Percentiles rank a stretch among this genome's conserved stretches.
phyloP scores from a whole-genome alignment of 2,888 invertebrate species.

The Mythimna impura region DNA sequence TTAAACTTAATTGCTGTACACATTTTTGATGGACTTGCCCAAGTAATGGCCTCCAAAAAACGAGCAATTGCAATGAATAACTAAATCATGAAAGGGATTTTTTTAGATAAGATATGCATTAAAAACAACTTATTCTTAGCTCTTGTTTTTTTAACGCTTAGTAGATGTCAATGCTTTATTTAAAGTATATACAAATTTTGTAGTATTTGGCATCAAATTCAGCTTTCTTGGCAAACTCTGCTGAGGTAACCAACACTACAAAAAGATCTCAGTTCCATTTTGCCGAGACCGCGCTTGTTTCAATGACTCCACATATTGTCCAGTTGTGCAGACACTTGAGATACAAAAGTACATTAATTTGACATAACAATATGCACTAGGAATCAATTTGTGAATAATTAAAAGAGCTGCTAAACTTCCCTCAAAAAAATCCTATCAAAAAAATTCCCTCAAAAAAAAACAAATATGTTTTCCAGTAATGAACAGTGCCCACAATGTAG shows the following conservation, averaged over 20 bases:
- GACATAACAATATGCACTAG: too few species aligned
- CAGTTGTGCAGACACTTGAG: too few species aligned
- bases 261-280: too few species aligned
- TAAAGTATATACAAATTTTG: too few species aligned
- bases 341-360: too few species aligned
- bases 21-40: background rate
- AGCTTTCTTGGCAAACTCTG: too few species aligned
- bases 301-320: too few species aligned
- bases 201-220: too few species aligned
- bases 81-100: too few species aligned
- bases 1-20: background rate
- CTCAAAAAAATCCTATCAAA: background rate
- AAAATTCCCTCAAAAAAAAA: background rate
- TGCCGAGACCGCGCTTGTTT: too few species aligned
- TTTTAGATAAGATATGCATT: background rate
- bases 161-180: background rate
- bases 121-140: background rate
- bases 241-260: too few species aligned
- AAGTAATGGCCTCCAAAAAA: background rate
- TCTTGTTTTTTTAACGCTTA: background rate
- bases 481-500: slow-evolving; percentile 26
- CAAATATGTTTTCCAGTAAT: slow-evolving; percentile 10
- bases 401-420: background rate
- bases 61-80: background rate
- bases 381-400: too few species aligned